Conservation (phyloP, 2,888 invertebrate genomes). For the Nasonia oneida region DNA sequence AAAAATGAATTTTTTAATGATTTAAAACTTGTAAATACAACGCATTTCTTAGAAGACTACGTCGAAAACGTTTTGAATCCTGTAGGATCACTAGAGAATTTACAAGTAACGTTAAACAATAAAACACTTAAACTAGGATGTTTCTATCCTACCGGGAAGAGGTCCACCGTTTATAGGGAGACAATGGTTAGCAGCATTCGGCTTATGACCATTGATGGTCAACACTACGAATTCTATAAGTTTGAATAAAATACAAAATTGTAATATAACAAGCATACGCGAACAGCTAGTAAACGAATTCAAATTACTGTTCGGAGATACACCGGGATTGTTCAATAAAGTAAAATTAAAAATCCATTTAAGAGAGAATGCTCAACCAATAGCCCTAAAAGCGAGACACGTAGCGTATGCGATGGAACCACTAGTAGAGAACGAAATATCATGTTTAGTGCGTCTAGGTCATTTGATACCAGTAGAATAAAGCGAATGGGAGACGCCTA, state of each 20-base stretch:
- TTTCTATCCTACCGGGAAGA: conserved; percentile 45
- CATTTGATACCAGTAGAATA: not conserved
- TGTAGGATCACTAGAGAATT: conserved; percentile 40
- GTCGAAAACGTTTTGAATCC: conserved; percentile 36
- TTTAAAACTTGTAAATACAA: not conserved
- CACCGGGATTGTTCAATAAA: conserved; percentile 56
- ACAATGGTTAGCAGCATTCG: conserved; percentile 54
- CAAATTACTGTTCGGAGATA: conserved; percentile 27
- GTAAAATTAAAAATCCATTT: conserved; percentile 41
- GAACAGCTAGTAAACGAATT: conserved; percentile 7
- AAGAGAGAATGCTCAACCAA: conserved; percentile 43
- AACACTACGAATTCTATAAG: not conserved
- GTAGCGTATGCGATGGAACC: conserved; percentile 51
- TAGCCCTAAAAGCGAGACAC: conserved; percentile 51
- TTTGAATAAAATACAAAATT: conserved; percentile 11
- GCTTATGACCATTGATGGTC: conserved; percentile 34
- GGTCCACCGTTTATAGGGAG: conserved; percentile 56
- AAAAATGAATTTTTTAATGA: conserved; percentile 7
- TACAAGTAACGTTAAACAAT: conserved; percentile 39
- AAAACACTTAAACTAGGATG: conserved; percentile 27
- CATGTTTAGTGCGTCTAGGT: not conserved
- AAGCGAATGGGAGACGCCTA: conserved; percentile 41
- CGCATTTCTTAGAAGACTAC: conserved; percentile 13
- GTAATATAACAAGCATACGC: not conserved
- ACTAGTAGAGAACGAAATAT: conserved; percentile 29